Evolutionary conservation across 2,888 invertebrate genomes (phyloP).

Genomic region (Cryptocephalus primarius): DNA sequence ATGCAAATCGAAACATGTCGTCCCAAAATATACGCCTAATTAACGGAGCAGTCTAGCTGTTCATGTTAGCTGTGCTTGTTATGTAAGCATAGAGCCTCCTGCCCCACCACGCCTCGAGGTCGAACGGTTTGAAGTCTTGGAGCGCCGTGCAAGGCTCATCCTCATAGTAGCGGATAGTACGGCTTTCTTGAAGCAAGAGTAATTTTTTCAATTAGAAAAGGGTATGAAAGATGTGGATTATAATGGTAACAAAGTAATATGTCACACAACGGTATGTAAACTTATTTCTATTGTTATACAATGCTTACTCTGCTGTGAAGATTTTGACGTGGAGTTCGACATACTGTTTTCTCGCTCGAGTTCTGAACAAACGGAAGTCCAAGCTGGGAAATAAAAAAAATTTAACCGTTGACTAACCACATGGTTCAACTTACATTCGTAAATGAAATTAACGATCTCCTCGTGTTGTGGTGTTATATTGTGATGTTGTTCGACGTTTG

Average conservation of each 20-base stretch:
- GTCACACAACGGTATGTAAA: not conserved
- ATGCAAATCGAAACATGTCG: too few species aligned
- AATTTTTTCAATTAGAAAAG: too few species aligned
- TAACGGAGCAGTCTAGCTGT: conserved; percentile 27
- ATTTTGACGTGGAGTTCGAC: conserved; percentile 41
- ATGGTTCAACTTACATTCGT: conserved; percentile 52
- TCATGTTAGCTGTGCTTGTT: conserved; percentile 51
- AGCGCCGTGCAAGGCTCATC: conserved; percentile 58
- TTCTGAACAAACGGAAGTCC: conserved; percentile 44
- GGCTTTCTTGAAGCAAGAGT: conserved; percentile 34
- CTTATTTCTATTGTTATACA: not conserved
- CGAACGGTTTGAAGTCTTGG: conserved; percentile 79
- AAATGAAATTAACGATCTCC: conserved; percentile 76
- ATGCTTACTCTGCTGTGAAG: conserved; percentile 36
- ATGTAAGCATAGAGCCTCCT: conserved; percentile 75
- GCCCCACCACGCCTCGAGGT: conserved; percentile 87
- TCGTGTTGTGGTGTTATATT: conserved; percentile 69
- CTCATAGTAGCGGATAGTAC: conserved; percentile 50
- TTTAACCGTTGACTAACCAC: not conserved
- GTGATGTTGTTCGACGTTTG: conserved; percentile 46
- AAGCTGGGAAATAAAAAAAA: conserved; percentile 42
- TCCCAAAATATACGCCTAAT: too few species aligned
- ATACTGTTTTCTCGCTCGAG: conserved; percentile 18
- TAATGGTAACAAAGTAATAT: not conserved
- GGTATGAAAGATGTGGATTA: not conserved